Conservation (phyloP, 2,797 vertebrate genomes). For the Apogon talboti region DNA sequence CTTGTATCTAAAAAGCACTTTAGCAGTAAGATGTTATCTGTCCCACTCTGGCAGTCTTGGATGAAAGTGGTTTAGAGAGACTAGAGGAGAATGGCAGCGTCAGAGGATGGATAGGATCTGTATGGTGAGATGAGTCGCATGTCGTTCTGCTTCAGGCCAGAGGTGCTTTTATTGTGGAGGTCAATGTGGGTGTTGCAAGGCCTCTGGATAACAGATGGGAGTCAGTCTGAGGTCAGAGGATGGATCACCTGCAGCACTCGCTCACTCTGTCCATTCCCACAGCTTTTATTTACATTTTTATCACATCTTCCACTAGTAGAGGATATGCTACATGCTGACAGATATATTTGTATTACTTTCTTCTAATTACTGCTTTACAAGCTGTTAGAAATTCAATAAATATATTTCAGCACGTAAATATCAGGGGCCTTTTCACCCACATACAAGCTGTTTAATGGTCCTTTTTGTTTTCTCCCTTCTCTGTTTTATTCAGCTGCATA, state of each 20-base stretch:
- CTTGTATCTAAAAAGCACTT: slow-evolving; percentile 8
- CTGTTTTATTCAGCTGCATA: neutral
- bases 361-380: too few relatives aligned
- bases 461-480: neutral
- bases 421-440: too few relatives aligned
- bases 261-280: neutral
- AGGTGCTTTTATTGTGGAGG: slow-evolving; percentile 19
- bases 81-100: neutral
- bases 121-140: slow-evolving; percentile 10
- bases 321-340: too few relatives aligned
- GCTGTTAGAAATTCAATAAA: too few relatives aligned
- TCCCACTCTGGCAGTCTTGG: neutral
- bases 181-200: slow-evolving; percentile 12
- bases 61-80: slow-evolving; percentile 10
- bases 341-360: too few relatives aligned
- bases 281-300: slow-evolving; percentile 8
- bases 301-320: too few relatives aligned
- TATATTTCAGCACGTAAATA: too few relatives aligned
- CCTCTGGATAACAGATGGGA: slow-evolving; percentile 45
- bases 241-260: slow-evolving; percentile 23
- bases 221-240: slow-evolving; percentile 26
- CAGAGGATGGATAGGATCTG: slow-evolving; percentile 11
- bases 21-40: slow-evolving; percentile 16
- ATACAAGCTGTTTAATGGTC: too few relatives aligned
- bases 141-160: slow-evolving; percentile 7